These are phyloP conservation scores for Osmerus eperlanus DNA, from an alignment of 2,113 vertebrate species.

Conservation along the genomic window DNA sequence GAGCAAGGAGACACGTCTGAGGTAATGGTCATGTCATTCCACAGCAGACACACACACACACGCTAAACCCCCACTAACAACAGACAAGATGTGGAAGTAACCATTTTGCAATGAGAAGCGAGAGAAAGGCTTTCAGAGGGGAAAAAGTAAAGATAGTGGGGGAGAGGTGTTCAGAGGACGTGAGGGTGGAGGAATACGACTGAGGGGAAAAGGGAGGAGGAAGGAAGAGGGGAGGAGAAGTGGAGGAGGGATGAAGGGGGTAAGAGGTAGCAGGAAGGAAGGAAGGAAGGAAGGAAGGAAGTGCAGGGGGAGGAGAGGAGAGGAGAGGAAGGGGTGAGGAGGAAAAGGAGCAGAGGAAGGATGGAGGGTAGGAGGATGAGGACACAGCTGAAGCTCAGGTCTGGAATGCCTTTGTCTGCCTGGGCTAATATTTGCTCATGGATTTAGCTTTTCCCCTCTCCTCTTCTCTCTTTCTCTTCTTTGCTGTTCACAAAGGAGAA, in stretches of 20 bases:
- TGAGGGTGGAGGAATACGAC: constrained; percentile 23
- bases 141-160: constrained; percentile 40
- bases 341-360: constrained; percentile 54
- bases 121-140: constrained; percentile 18
- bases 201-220: constrained; percentile 10
- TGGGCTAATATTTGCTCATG: constrained; percentile 71
- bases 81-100: too few species aligned
- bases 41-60: too few species aligned
- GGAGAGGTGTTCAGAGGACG: constrained; percentile 19
- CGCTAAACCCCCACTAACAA: too few species aligned
- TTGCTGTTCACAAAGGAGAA: constrained; percentile 63
- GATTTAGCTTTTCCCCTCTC: constrained; percentile 60
- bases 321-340: constrained; percentile 49
- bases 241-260: background rate
- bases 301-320: background rate
- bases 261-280: too few species aligned
- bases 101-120: too few species aligned
- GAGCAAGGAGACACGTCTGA: too few species aligned
- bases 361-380: constrained; percentile 54
- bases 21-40: too few species aligned
- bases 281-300: constrained; percentile 6
- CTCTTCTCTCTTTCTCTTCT: constrained; percentile 52
- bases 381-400: too few species aligned
- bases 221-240: constrained; percentile 2
- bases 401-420: constrained; percentile 69